Percentiles rank a stretch among this genome's conserved stretches.
phyloP scores from a whole-genome alignment of 2,888 invertebrate genomes.

The Penaeus monodon region DNA sequence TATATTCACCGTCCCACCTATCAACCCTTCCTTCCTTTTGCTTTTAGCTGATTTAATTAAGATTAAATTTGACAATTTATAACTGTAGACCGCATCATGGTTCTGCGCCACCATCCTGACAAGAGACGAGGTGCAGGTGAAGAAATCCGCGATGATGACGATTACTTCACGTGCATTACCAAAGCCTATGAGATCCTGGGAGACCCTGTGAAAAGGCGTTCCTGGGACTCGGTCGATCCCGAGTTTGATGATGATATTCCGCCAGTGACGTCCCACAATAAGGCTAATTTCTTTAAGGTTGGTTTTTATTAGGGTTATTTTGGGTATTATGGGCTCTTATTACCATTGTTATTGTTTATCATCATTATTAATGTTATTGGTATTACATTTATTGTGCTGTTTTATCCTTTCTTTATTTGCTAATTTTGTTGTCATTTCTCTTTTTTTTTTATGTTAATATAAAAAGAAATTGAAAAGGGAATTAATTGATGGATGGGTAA shows the following conservation, averaged over 20 bases:
- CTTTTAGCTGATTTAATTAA: background rate
- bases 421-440: background rate
- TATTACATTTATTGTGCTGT: background rate
- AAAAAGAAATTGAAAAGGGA: too few relatives aligned
- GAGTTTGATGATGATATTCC: slow-evolving; percentile 92
- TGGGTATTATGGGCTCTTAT: background rate
- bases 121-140: slow-evolving; percentile 93
- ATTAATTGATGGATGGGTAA: too few relatives aligned
- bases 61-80: too few relatives aligned
- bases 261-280: slow-evolving; percentile 78
- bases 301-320: background rate
- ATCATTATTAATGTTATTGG: too few relatives aligned
- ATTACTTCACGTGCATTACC: slow-evolving; percentile 98
- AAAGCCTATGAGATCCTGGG: slow-evolving; percentile 95
- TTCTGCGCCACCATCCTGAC: slow-evolving; percentile 96
- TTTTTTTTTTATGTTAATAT: too few relatives aligned
- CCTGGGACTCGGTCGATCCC: slow-evolving; percentile 97
- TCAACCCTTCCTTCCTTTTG: too few relatives aligned
- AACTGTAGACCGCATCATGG: slow-evolving; percentile 80
- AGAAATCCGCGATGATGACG: slow-evolving; percentile 88
- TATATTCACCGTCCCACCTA: too few relatives aligned
- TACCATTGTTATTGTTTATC: background rate
- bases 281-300: slow-evolving; percentile 81
- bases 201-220: slow-evolving; percentile 82
- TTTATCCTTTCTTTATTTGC: background rate